Base-by-base conservation (phyloP, 2,113 vertebrate genomes). In the Hystrix cristata region DNA sequence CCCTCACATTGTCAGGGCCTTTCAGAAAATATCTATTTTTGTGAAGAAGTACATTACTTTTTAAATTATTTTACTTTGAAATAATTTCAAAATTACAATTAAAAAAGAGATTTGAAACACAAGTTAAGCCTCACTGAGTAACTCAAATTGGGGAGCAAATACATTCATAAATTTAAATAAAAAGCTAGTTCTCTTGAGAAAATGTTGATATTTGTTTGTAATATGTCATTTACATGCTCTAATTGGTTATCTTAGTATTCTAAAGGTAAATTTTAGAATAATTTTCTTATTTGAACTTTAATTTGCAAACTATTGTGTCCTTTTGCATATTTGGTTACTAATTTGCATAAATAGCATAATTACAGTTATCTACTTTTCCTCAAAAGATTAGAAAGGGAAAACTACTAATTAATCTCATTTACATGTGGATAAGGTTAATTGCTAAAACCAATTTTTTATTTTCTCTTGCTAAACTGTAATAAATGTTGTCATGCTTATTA, bases 401-500 rank as follows among this genome's bases (percentile, higher is more conserved):
- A 98, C 94, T 97, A 97, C 78, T 98, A 98, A 98, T 98, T 98
- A 98, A 98, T 98, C 95, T 98, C 93, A 98, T 98, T 98, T 98
- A 94, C 96, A 98, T 97, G 71, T 97, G 64, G 90, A 95, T 98
- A 94, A 98, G 97, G 90, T 98, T 98, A 98, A 98, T 97, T 98
- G 97, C 96, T 87, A 96, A 90, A 78, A 34, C 57, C 59, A 38
- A 97, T 96, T 98, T 98, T 76, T 96, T 97, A 90, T 95, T 96
- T 97, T 95, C 97, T 93, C 78, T 96, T 92, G 55, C 95, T 93
- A 93, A 97, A 69, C 76, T 71, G n/a, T 86, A 96, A 86, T 91
- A 97, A 98, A 95, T 76, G 84, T 46, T 95, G 12, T 21, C 48
- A 67, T 71, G 76, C 76, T 90, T 90, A 90, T 53, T 96, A 96